These are phyloP conservation scores for Ambastaia sidthimunki DNA, from an alignment of 2,797 vertebrate species.

Conservation along the genomic window DNA sequence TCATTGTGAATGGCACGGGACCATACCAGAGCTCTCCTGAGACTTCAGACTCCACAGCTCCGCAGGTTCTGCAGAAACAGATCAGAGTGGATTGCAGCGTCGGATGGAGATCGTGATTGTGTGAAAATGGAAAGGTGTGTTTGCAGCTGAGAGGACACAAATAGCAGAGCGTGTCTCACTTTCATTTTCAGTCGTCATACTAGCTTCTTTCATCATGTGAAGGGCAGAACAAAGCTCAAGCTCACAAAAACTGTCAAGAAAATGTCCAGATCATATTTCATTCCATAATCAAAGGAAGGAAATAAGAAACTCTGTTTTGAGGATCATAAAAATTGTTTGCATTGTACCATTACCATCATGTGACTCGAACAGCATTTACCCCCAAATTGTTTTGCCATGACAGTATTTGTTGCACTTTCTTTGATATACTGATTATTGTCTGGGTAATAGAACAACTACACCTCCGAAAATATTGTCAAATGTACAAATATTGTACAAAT, in stretches of 20 bases:
- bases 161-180: constrained; percentile 17
- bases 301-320: not conserved
- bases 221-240: not conserved
- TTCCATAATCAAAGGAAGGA: not conserved
- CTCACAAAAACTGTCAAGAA: not conserved
- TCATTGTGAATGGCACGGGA: constrained; percentile 27
- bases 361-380: too few species aligned
- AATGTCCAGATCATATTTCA: not conserved
- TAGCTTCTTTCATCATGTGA: not conserved
- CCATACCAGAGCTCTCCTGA: constrained; percentile 31
- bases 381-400: too few species aligned
- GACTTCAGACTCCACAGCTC: constrained; percentile 31
- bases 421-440: too few species aligned
- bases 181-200: constrained; percentile 28
- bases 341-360: too few species aligned
- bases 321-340: too few species aligned
- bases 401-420: too few species aligned
- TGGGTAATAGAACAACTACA: too few species aligned
- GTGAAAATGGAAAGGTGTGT: constrained; percentile 39
- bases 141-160: constrained; percentile 20
- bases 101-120: constrained; percentile 18
- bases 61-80: constrained; percentile 32
- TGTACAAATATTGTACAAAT: too few species aligned
- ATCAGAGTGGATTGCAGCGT: constrained; percentile 1
- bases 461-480: too few species aligned